A percentile compares a stretch with the other conserved stretches of the same genome.
Conservation (phyloP, 2,888 invertebrate genomes). For the Drosophila neotestacea region DNA sequence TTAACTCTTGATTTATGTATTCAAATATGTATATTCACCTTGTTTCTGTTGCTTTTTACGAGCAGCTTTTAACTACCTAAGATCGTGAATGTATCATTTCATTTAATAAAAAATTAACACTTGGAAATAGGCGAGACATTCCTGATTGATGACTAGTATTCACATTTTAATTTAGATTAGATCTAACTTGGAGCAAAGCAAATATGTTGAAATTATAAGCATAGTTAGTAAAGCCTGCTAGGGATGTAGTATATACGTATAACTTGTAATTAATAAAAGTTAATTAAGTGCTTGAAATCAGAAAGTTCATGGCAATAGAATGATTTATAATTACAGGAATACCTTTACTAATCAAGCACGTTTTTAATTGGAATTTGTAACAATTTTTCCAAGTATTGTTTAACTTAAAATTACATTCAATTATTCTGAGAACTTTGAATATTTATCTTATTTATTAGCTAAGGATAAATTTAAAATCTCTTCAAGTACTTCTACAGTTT, state of each 20-base stretch:
- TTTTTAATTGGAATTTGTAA: constrained; percentile 6
- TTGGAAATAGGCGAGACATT: neutral
- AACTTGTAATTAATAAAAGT: constrained; percentile 6
- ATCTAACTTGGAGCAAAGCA: neutral
- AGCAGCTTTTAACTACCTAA: constrained; percentile 3
- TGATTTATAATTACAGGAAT: neutral
- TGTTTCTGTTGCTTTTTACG: constrained; percentile 11
- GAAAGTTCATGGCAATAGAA: neutral
- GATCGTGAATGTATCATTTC: constrained; percentile 10
- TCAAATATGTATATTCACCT: constrained; percentile 2
- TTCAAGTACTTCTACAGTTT: too few species aligned
- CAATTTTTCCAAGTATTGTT: neutral
- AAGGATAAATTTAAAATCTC: too few species aligned
- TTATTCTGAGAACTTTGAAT: too few species aligned
- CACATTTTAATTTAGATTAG: neutral
- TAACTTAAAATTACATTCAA: too few species aligned
- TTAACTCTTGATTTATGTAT: constrained; percentile 19
- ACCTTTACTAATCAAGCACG: neutral
- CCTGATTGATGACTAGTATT: constrained; percentile 3
- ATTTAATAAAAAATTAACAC: constrained; percentile 8
- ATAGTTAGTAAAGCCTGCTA: neutral
- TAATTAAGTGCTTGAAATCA: constrained; percentile 3
- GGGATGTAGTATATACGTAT: neutral
- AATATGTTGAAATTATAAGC: neutral
- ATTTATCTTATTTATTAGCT: too few species aligned